Percentiles rank a stretch among this genome's conserved stretches.
phyloP scores from a whole-genome alignment of 1,140 invertebrate genomes.

The Paraescarpia echinospica region DNA sequence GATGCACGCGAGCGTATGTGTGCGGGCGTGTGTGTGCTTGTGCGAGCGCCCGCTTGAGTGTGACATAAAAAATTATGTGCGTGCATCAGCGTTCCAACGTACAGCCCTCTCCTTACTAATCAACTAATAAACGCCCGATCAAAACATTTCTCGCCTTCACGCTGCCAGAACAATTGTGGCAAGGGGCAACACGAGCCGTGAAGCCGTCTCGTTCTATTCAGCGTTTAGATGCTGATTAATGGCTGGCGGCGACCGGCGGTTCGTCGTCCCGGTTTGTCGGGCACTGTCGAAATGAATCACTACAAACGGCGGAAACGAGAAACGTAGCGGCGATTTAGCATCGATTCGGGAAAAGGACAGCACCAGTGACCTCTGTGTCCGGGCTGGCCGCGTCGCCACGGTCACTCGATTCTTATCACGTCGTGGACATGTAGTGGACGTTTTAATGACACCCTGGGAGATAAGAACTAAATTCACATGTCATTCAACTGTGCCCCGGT shows the following conservation, averaged over 20 bases:
- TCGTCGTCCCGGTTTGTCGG: not conserved
- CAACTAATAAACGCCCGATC: not conserved
- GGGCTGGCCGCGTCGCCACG: too few species aligned
- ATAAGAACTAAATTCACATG: not conserved
- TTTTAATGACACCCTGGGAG: not conserved
- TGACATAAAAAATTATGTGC: too few species aligned
- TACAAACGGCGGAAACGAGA: not conserved
- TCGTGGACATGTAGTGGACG: not conserved
- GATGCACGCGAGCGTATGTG: too few species aligned
- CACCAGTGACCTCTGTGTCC: constrained; percentile 14
- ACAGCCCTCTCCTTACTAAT: not conserved
- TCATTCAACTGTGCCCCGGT: not conserved
- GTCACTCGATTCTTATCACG: not conserved
- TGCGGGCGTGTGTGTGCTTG: not conserved
- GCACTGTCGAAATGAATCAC: not conserved
- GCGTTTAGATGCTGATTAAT: not conserved
- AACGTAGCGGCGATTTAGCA: not conserved
- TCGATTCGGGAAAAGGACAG: not conserved
- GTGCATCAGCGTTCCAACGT: not conserved
- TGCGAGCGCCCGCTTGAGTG: too few species aligned
- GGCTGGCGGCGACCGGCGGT: not conserved
- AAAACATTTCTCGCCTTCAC: not conserved
- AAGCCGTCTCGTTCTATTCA: not conserved
- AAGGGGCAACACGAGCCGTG: not conserved
- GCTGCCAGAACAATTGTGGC: not conserved